These are phyloP conservation scores for Cynodonichthys magdalenae DNA, from an alignment of 2,797 vertebrate genomes.

Conservation along the genomic window DNA sequence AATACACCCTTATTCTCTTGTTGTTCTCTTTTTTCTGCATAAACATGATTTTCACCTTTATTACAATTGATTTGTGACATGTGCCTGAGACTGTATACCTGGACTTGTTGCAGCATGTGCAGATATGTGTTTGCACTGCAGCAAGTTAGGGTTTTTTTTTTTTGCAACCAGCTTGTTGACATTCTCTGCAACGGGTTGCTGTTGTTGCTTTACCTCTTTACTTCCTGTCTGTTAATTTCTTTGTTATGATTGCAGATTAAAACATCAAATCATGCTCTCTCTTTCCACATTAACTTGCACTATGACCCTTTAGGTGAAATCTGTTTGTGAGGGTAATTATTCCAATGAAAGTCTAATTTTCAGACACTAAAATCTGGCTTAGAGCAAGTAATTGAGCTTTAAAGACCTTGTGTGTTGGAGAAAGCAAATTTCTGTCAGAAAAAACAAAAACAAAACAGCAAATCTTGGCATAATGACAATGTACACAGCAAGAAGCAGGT, in stretches of 20 bases:
- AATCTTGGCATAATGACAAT: conserved; percentile 43
- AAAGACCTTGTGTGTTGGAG: conserved; percentile 4
- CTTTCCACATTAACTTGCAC: background rate
- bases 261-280: background rate
- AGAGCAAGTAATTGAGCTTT: conserved; percentile 17
- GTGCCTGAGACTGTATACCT: background rate
- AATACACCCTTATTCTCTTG: too few species aligned
- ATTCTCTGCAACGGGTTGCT: conserved; percentile 3
- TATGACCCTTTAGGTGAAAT: conserved; percentile 10
- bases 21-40: too few species aligned
- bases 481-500: conserved; percentile 26
- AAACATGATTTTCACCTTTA: conserved; percentile 35
- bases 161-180: background rate
- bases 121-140: background rate
- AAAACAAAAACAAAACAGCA: background rate
- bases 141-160: background rate
- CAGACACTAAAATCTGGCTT: conserved; percentile 1
- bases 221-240: conserved; percentile 17
- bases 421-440: conserved; percentile 12
- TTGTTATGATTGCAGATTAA: conserved; percentile 3
- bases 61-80: conserved; percentile 11
- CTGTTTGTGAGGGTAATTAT: conserved; percentile 17
- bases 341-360: conserved; percentile 5
- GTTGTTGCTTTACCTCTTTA: conserved; percentile 8
- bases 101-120: background rate